Conservation (phyloP, 2,888 invertebrate genomes). For the Pachydiplax longipennis region DNA sequence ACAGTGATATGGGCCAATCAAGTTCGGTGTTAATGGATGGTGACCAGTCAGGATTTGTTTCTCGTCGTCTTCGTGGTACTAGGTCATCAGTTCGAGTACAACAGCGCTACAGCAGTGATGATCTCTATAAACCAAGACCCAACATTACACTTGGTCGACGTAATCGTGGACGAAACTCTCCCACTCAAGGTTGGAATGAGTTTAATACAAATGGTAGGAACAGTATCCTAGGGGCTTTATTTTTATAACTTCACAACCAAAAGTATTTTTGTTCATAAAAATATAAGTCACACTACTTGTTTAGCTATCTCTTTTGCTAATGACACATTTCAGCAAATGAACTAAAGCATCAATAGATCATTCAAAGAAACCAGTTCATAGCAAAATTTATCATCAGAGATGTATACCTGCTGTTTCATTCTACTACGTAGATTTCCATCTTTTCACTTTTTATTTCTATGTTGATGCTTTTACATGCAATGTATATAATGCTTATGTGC, state of each 20-base stretch:
- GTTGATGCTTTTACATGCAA: too few relatives aligned
- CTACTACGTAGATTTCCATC: too few relatives aligned
- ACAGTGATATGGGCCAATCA: neutral
- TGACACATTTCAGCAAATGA: too few relatives aligned
- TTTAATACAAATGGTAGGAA: neutral
- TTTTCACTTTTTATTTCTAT: too few relatives aligned
- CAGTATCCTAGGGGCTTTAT: neutral
- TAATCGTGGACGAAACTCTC: conserved; percentile 31
- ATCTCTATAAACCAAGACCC: conserved; percentile 14
- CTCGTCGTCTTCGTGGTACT: neutral
- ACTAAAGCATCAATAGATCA: too few relatives aligned
- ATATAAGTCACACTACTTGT: neutral
- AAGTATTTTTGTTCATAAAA: neutral
- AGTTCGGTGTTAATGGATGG: neutral
- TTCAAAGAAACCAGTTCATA: too few relatives aligned
- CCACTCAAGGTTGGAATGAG: conserved; percentile 21
- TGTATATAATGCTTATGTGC: too few relatives aligned
- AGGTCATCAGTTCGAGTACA: conserved; percentile 16
- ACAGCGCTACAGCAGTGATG: conserved; percentile 33
- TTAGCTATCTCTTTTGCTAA: too few relatives aligned
- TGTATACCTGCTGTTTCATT: too few relatives aligned
- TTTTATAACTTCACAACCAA: neutral
- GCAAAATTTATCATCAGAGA: too few relatives aligned
- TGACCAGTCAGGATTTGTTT: neutral
- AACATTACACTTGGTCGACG: conserved; percentile 21